Base-by-base conservation (phyloP, 2,113 vertebrate genomes). In the Gadus macrocephalus region DNA sequence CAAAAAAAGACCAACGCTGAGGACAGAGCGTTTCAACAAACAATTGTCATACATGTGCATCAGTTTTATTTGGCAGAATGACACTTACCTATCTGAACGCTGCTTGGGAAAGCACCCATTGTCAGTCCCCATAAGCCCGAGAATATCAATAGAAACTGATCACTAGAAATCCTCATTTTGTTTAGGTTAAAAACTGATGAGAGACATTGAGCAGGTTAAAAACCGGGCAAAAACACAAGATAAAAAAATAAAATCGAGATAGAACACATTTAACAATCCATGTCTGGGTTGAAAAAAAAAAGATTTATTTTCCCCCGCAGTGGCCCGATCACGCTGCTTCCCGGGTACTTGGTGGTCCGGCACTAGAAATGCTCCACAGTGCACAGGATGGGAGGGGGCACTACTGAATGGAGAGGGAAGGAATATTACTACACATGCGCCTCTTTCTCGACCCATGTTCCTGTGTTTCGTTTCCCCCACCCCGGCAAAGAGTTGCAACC, bases 31-130 rank as follows among this genome's bases (percentile, higher is more conserved):
- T 35, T 49, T 14, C 8, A 49, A 49, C 42, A 49, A 49, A 49
- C 42, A 49, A 49, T 49, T 49, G 42, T 49, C 42, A 14, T n/a
- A n/a, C n/a, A n/a, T 49, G 42, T 49, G 42, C 8, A 14, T 49
- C 8, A 31, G 8, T 20, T 61, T 61, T 42, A 27, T 15, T 17
- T 61, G 17, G 17, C 15, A 15, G 42, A 35, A 38, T 25, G 53
- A 31, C 16, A 85, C 94, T 97, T 83, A 98, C 96, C 96, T 92
- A 98, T 98, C 89, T 97, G 96, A 72, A 98, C 96, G 82, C 95
- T 98, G 95, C 95, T 96, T 81, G 96, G 96, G 93, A 98, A 98
- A 89, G 96, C 96, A 82, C 94, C 96, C 94, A 96, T 95, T 72
- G 94, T 88, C 91, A 95, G 91, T 90, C 93, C 93, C 94, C 92